These are phyloP conservation scores for Malacoctenus gilli DNA, from an alignment of 2,797 vertebrate genomes.

Conservation along the genomic window DNA sequence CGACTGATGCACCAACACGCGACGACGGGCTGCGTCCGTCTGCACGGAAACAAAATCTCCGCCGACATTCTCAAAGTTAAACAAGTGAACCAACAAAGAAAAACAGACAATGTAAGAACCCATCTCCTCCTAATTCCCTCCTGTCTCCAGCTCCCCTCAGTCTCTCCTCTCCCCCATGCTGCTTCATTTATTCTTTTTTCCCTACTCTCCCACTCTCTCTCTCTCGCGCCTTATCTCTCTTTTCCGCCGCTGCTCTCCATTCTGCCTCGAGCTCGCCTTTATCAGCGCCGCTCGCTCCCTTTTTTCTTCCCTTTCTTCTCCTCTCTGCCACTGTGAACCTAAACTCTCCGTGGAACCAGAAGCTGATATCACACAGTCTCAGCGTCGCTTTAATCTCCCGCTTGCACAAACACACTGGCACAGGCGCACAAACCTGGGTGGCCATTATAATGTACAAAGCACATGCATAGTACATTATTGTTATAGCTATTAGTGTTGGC, in stretches of 20 bases:
- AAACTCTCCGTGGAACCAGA: conserved; percentile 63
- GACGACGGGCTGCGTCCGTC: conserved; percentile 14
- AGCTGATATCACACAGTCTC: conserved; percentile 62
- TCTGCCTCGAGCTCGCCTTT: conserved; percentile 60
- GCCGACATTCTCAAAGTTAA: conserved; percentile 51
- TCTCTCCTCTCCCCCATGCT: conserved; percentile 32
- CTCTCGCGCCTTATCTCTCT: conserved; percentile 55
- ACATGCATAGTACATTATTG: conserved; percentile 24
- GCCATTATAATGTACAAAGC: conserved; percentile 43
- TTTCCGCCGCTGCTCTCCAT: conserved; percentile 54
- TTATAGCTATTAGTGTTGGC: conserved; percentile 25
- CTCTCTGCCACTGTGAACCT: conserved; percentile 62
- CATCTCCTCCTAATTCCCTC: conserved; percentile 59
- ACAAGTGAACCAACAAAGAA: conserved; percentile 58
- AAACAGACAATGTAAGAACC: conserved; percentile 56
- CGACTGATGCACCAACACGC: background rate
- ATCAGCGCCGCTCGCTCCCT: conserved; percentile 47
- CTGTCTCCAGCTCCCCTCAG: conserved; percentile 48
- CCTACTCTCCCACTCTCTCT: conserved; percentile 2
- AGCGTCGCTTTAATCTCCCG: conserved; percentile 55
- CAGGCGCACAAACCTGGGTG: conserved; percentile 45
- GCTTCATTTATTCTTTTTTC: conserved; percentile 16
- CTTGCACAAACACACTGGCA: conserved; percentile 12
- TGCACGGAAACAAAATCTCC: conserved; percentile 26
- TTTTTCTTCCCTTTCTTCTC: conserved; percentile 22